Evolutionary conservation across 2,113 vertebrate genomes (phyloP), one percentile per base, ranked within the genome.

Genomic region (Engraulis encrasicolus): DNA sequence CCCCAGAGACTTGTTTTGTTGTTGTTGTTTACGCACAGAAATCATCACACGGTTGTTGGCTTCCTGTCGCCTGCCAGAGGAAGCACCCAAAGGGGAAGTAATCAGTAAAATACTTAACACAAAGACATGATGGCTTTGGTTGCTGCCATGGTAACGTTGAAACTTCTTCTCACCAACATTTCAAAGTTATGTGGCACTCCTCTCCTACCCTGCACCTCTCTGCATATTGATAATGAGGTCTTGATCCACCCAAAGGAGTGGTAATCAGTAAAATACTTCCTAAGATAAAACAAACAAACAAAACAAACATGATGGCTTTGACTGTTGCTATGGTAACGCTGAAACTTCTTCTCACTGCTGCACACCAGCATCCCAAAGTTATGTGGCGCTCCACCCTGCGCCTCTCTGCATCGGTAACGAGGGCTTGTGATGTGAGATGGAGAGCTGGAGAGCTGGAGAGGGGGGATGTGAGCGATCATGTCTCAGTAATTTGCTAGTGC

Each of bases 1-100:
- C 93, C 83, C 91, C 0, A 14, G 93, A 91, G 92, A 90, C 66
- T 87, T 79, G 82, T 91, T 90, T 92, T 94, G 92, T 93, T 95
- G 92, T 93, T 95, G 92, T 94, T 93, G 91, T 93, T 94, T 95
- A 92, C 87, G 89, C 85, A 90, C 92, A 88, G 88, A 92, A 91
- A 87, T 83, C 87, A 85, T 87, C 89, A 89, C 91, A 94, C 82
- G 91, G 86, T 85, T 92, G 91, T 91, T 83, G 85, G 87, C 79
- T 91, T n/a, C n/a, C n/a, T n/a, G n/a, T n/a, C n/a, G n/a, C 92
- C 88, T 88, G 87, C 86, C 89, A 90, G 91, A 91, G 86, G 90
- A 86, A 38, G 19, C 36, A 40, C 52, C 83, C 91, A 9, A 81
- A 66, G 81, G 4, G 92, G 83, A 91, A 89, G 83, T 84, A 81